Percentiles rank a stretch among this genome's conserved stretches.
Evolutionary conservation across 2,888 invertebrate species (phyloP).

Genomic region (Spodoptera exigua): DNA sequence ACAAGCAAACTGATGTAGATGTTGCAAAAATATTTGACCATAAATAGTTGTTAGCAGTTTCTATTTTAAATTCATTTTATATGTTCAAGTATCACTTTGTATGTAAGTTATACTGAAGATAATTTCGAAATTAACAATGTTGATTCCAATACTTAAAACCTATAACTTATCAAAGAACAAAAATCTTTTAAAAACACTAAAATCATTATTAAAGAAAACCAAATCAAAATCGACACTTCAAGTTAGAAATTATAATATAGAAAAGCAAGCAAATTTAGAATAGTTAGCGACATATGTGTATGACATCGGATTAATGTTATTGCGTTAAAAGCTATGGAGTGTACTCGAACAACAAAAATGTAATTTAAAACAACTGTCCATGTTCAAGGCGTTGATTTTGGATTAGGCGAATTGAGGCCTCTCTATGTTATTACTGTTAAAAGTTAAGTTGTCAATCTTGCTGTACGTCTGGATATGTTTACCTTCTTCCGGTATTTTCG

Average conservation of each 20-base stretch:
- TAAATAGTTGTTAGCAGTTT: constrained; percentile 42
- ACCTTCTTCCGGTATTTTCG: constrained; percentile 86
- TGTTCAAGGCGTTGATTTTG: constrained; percentile 70
- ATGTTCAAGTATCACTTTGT: constrained; percentile 58
- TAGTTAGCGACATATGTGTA: constrained; percentile 45
- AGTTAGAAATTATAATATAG: constrained; percentile 45
- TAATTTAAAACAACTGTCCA: constrained; percentile 70
- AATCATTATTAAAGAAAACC: background rate
- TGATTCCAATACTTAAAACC: background rate
- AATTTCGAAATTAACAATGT: too few species aligned
- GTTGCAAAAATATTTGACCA: constrained; percentile 26
- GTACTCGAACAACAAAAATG: constrained; percentile 73
- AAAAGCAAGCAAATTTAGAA: constrained; percentile 46
- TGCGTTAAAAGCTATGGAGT: constrained; percentile 52
- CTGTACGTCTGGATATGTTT: constrained; percentile 76
- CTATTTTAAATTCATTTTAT: constrained; percentile 58
- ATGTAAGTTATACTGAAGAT: too few species aligned
- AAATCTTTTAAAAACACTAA: background rate
- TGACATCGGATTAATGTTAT: constrained; percentile 49
- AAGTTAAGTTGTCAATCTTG: constrained; percentile 80
- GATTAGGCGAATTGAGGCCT: constrained; percentile 86
- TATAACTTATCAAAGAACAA: background rate
- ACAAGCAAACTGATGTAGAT: constrained; percentile 13
- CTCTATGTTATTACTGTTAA: constrained; percentile 85
- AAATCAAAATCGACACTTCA: constrained; percentile 4